Percentiles rank a stretch among this genome's conserved stretches.
Evolutionary conservation across 2,113 vertebrate genomes (phyloP).

Genomic region (Galemys pyrenaicus): DNA sequence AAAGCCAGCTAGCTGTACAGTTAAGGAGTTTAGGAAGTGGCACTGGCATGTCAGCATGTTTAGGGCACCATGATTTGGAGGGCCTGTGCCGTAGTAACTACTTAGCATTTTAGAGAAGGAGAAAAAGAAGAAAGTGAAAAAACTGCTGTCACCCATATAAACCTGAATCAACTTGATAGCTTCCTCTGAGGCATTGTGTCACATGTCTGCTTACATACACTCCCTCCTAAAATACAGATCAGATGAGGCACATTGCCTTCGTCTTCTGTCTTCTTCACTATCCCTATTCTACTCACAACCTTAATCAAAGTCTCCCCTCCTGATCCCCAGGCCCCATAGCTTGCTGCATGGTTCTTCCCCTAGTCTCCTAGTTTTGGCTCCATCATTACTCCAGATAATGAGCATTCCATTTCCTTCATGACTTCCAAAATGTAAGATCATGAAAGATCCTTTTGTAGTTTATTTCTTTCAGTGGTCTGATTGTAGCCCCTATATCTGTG

Average conservation of each 20-base stretch:
- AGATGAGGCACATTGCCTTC: not conserved
- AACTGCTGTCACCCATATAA: not conserved
- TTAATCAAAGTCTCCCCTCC: not conserved
- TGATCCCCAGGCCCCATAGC: not conserved
- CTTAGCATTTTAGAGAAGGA: not conserved
- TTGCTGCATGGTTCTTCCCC: not conserved
- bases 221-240: not conserved
- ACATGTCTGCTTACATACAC: not conserved
- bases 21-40: not conserved
- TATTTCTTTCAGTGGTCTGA: not conserved
- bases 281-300: not conserved
- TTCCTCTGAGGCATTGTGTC: not conserved
- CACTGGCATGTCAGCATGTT: not conserved
- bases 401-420: not conserved
- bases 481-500: not conserved
- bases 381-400: not conserved
- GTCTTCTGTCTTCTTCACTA: not conserved
- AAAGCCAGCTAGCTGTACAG: not conserved
- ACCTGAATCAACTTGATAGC: not conserved
- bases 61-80: not conserved
- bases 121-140: constrained; percentile 10
- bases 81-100: not conserved
- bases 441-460: not conserved
- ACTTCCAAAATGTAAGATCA: constrained; percentile 22
- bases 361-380: not conserved